A percentile compares a stretch with the other conserved stretches of the same genome.
Conservation (phyloP, 2,888 invertebrate species). For the Sinhomidia bicolor region DNA sequence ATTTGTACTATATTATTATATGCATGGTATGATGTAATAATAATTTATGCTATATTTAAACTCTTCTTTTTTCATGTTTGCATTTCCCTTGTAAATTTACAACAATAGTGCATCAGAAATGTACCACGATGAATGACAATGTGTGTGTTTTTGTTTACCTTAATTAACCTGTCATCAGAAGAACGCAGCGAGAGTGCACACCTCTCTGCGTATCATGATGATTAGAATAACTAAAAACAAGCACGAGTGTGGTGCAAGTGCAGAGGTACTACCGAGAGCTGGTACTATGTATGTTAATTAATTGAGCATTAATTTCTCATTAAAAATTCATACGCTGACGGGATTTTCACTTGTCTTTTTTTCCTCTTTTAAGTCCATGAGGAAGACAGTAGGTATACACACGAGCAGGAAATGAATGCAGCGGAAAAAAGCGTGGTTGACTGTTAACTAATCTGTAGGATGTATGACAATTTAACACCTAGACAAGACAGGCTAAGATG, state of each 20-base stretch:
- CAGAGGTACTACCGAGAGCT: not conserved
- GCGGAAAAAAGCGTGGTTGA: not conserved
- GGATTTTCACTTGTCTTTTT: not conserved
- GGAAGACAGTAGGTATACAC: not conserved
- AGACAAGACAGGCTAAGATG: not conserved
- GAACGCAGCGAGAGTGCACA: not conserved
- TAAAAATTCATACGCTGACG: constrained; percentile 7
- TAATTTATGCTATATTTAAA: constrained; percentile 17
- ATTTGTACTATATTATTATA: not conserved
- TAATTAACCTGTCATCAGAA: not conserved
- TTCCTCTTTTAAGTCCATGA: not conserved
- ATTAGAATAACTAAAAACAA: not conserved
- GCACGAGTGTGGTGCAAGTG: too few species aligned
- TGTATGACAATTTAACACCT: constrained; percentile 7
- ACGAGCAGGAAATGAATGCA: not conserved
- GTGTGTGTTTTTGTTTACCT: constrained; percentile 4
- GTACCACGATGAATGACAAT: constrained; percentile 14
- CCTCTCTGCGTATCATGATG: not conserved
- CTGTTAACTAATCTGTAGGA: not conserved
- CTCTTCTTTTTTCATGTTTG: not conserved
- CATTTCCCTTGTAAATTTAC: not conserved
- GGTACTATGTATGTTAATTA: constrained; percentile 14
- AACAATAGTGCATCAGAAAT: constrained; percentile 7
- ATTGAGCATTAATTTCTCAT: constrained; percentile 35
- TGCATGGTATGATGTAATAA: constrained; percentile 21